phyloP scores from a whole-genome alignment of 2,888 invertebrate genomes.

The Eupeodes luniger region DNA sequence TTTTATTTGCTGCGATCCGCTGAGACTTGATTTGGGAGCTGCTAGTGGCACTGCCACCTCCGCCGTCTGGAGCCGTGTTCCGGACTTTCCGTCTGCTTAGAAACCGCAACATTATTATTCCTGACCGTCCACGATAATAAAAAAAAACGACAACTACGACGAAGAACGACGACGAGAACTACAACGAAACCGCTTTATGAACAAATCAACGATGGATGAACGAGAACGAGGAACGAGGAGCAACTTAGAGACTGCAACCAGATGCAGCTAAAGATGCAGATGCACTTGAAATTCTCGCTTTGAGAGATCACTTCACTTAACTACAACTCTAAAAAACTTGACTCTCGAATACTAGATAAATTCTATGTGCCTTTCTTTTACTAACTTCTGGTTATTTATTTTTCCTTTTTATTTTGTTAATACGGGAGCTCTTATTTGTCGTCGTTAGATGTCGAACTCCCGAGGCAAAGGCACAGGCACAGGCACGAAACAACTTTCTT shows the following conservation, averaged over 20 bases:
- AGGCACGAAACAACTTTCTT: slow-evolving; percentile 71
- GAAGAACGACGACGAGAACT: slow-evolving; percentile 1
- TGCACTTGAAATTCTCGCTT: slow-evolving; percentile 63
- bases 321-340: too few species aligned
- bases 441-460: slow-evolving; percentile 67
- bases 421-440: slow-evolving; percentile 62
- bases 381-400: slow-evolving; percentile 36
- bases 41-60: slow-evolving; percentile 78
- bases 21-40: slow-evolving; percentile 84
- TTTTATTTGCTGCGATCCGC: slow-evolving; percentile 89
- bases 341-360: slow-evolving; percentile 30
- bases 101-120: slow-evolving; percentile 92
- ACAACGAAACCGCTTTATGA: slow-evolving; percentile 24
- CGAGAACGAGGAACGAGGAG: too few species aligned
- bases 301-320: slow-evolving; percentile 28
- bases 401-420: slow-evolving; percentile 50
- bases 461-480: slow-evolving; percentile 30
- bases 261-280: slow-evolving; percentile 2
- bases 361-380: slow-evolving; percentile 53
- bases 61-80: slow-evolving; percentile 81
- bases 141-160: slow-evolving; percentile 24
- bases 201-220: slow-evolving; percentile 14
- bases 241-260: neutral
- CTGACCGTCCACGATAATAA: slow-evolving; percentile 24
- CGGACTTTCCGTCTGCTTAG: slow-evolving; percentile 89